Evolutionary conservation across 1,140 invertebrate genomes (phyloP), one percentile per base, ranked within the genome.

Genomic region (Aporrectodea caliginosa): DNA sequence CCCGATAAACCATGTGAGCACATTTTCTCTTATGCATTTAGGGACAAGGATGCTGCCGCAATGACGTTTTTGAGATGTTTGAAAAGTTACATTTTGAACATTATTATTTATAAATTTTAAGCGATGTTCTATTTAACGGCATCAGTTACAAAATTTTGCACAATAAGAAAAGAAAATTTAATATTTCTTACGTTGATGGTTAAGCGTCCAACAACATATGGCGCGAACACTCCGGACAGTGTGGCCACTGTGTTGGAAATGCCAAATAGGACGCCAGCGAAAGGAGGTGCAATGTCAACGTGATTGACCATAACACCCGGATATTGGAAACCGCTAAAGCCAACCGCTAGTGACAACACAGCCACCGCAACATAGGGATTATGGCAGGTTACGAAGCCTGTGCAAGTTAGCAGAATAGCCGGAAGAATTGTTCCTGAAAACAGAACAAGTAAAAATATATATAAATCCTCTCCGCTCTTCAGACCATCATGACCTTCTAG

Each of bases 231-330:
- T 29, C 95, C 95, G 27, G 94, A 94, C 77, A 96, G 86, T 0
- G 94, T 95, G 0, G 93, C 94, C 80, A 95, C 89, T 0, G 93
- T 95, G 86, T 96, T 96, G 0, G 93, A 93, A 68, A 96, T 90
- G 1, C 94, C 95, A 92, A 95, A 94, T 22, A 95, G 85, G 0
- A 85, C 75, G 93, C 91, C 94, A 16, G 94, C 93, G 87, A 85
- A 87, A 35, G 84, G 84, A 58, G 80, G 75, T 14, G 94, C 94
- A 81, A 96, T 92, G 85, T 96, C 94, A 83, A 95, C 87, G 84
- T 94, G 93, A 88, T 95, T 95, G 1, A 95, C 93, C 83, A 93
- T 92, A 86, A 84, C 95, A 73, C 93, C 94, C 16, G 93, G 92
- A 92, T 93, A 94, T 6, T 93, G 93, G 84, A 94, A 94, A 0